phyloP scores from a whole-genome alignment of 2,113 vertebrate species.

The Cryptomyrus ogoouensis region DNA sequence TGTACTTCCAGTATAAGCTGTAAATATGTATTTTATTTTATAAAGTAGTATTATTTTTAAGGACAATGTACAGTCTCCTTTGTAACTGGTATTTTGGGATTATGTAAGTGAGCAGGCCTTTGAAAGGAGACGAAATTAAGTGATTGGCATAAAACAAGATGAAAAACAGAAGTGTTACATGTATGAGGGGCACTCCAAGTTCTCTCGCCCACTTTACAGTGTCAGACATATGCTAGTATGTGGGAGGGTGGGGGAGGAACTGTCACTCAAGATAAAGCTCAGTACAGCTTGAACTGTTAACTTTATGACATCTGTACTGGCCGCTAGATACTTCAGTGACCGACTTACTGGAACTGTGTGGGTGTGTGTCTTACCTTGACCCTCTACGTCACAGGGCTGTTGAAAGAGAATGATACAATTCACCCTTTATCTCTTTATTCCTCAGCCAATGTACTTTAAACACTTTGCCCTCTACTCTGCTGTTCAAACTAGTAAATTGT shows the following conservation, averaged over 20 bases:
- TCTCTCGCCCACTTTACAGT: neutral
- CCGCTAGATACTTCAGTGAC: neutral
- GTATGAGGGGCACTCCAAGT: neutral
- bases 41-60: neutral
- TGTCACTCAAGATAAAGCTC: neutral
- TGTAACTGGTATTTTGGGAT: neutral
- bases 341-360: neutral
- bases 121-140: neutral
- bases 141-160: neutral
- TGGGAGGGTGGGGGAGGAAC: neutral
- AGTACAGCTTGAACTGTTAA: neutral
- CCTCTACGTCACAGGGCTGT: neutral
- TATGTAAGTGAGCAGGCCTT: neutral
- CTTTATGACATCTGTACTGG: neutral
- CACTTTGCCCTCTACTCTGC: neutral
- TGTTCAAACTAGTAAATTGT: neutral
- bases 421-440: neutral
- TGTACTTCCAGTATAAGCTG: neutral
- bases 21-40: neutral
- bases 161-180: neutral
- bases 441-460: neutral
- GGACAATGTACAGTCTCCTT: neutral
- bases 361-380: neutral
- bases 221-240: neutral
- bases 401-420: constrained; percentile 9